Percentiles rank a stretch among this genome's conserved stretches.
Evolutionary conservation across 2,113 vertebrate species (phyloP).

Genomic region (Caracal caracal): DNA sequence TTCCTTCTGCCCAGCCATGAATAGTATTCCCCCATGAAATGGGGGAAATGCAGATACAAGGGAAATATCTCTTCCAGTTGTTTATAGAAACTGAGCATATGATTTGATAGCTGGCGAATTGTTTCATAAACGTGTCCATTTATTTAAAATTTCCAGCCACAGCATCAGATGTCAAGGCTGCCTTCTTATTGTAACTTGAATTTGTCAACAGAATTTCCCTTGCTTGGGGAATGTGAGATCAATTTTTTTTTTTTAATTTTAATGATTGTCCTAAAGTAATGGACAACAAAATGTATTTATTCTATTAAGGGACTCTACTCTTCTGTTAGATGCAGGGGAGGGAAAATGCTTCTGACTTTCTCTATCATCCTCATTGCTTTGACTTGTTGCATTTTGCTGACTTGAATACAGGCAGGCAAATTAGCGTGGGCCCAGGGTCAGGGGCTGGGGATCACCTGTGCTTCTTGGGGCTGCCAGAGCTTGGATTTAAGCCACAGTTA

Average conservation of each 20-base stretch:
- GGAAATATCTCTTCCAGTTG: neutral
- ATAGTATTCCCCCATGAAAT: neutral
- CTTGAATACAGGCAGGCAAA: neutral
- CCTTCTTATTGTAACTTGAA: neutral
- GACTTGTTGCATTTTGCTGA: neutral
- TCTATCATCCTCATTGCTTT: neutral
- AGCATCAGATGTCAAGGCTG: neutral
- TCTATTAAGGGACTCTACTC: neutral
- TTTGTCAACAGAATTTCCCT: neutral
- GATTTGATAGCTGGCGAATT: neutral
- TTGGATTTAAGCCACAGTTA: neutral
- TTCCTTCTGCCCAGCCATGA: neutral
- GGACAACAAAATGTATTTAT: neutral
- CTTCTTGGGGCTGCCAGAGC: neutral
- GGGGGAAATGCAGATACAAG: neutral
- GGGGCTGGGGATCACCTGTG: neutral
- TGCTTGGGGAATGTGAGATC: neutral
- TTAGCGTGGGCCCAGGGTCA: neutral
- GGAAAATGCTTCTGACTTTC: neutral
- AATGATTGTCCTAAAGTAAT: slow-evolving; percentile 2
- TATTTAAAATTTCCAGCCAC: slow-evolving; percentile 1
- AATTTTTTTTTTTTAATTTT: slow-evolving; percentile 2
- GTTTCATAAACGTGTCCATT: slow-evolving; percentile 30
- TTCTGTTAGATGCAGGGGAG: neutral
- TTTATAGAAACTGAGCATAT: neutral